Evolutionary conservation across 2,113 vertebrate genomes (phyloP), one percentile per base, ranked within the genome.

Genomic region (Puma concolor): DNA sequence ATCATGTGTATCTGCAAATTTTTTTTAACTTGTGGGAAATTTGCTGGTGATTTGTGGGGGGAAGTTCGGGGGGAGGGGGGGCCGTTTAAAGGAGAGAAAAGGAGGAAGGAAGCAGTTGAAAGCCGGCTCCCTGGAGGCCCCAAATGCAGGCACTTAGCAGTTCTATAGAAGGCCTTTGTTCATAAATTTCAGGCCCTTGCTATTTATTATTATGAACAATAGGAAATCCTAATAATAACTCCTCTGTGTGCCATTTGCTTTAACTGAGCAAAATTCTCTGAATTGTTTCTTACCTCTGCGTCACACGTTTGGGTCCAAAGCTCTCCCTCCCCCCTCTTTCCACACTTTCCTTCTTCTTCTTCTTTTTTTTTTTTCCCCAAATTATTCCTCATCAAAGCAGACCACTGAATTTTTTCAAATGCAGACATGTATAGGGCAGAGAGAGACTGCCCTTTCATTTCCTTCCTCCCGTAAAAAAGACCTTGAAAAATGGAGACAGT

Each of bases 21-120:
- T 96, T 94, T 97, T 97, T 95, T 97, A 96, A 97, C 95, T 71
- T 97, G 79, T 81, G 96, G 95, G 93, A 98, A 98, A 96, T 92
- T 76, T 95, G 41, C 96, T 88, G 81, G 79, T 95, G 95, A 97
- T 96, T 97, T 94, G 87, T n/a, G 84, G 93, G 83, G 85, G 97
- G 94, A 79, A 38, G 83, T 50, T 11, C 0, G 17, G 71, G 89
- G 97, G 87, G 64, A n/a, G 84, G 80, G 80, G 80, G 91, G 44
- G 8, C 33, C 92, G 57, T 21, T 41, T 90, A 77, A 29, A 66
- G 41, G 80, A 83, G 90, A 97, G 96, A 96, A 96, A 92, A 82
- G 96, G 3, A 82, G 98, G 97, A 98, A 96, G 90, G 96, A 97
- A 98, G 79, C 88, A 95, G 76, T 92, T 48, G 86, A 66, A 91